phyloP scores from a whole-genome alignment of 1,140 invertebrate species.

The Harlomillsia oculata region DNA sequence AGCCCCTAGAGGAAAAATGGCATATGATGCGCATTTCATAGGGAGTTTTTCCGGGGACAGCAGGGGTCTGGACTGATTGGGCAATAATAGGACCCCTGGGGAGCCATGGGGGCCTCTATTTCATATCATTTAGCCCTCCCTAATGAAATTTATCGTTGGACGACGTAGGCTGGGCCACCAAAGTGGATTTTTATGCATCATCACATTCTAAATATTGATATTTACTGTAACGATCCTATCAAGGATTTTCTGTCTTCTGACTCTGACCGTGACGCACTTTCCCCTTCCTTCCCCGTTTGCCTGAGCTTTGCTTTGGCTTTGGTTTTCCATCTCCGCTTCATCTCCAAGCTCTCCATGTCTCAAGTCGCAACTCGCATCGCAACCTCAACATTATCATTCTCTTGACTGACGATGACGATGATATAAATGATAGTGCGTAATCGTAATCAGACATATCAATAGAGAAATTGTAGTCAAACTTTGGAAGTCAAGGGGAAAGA shows the following conservation, averaged over 20 bases:
- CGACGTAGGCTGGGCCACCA: conserved; percentile 26
- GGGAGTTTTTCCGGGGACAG: conserved; percentile 17
- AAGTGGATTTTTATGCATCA: conserved; percentile 36
- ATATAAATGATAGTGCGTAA: too few species aligned
- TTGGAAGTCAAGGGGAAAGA: too few species aligned
- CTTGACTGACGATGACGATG: too few species aligned
- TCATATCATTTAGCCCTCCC: conserved; percentile 35
- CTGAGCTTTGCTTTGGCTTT: neutral
- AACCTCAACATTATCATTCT: too few species aligned
- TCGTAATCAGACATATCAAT: too few species aligned
- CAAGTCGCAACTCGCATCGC: too few species aligned
- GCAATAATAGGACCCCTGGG: conserved; percentile 36
- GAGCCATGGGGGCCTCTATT: conserved; percentile 33
- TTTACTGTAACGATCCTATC: conserved; percentile 23
- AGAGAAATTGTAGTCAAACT: too few species aligned
- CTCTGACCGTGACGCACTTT: neutral
- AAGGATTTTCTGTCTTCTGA: neutral
- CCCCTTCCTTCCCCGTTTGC: neutral
- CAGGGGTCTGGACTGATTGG: conserved; percentile 36
- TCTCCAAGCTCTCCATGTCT: too few species aligned
- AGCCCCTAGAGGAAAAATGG: conserved; percentile 15
- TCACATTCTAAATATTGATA: conserved; percentile 35
- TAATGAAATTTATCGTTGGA: conserved; percentile 36
- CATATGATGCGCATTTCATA: conserved; percentile 23
- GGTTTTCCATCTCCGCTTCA: neutral